A percentile compares a stretch with the other conserved stretches of the same genome.
Evolutionary conservation across 2,888 invertebrate species (phyloP).

Genomic region (Meghimatium bilineatum): DNA sequence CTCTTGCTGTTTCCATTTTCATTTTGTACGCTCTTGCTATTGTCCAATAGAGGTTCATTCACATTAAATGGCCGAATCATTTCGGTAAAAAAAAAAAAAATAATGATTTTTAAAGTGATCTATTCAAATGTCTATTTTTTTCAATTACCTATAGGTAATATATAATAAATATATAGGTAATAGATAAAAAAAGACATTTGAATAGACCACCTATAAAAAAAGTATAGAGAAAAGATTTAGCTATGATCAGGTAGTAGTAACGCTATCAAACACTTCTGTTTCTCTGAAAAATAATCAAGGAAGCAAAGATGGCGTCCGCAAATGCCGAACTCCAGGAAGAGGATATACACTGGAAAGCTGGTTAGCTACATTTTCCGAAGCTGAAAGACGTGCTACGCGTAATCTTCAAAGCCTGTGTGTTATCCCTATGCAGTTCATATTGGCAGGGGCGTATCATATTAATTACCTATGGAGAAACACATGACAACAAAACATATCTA

Average conservation of each 20-base stretch:
- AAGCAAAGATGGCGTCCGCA: not conserved
- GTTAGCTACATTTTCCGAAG: not conserved
- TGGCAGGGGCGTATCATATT: not conserved
- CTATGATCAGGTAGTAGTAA: not conserved
- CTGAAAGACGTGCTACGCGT: not conserved
- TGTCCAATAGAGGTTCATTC: too few species aligned
- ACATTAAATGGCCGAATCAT: too few species aligned
- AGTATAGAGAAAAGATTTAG: not conserved
- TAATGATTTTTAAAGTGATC: too few species aligned
- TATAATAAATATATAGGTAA: too few species aligned
- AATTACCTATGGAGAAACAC: too few species aligned
- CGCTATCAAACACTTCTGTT: not conserved
- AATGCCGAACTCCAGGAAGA: conserved; percentile 22
- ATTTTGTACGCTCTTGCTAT: too few species aligned
- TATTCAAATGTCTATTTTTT: too few species aligned
- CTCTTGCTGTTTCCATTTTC: too few species aligned
- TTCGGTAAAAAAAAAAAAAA: too few species aligned
- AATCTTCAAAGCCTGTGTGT: not conserved
- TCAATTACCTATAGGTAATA: too few species aligned
- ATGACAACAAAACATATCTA: too few species aligned
- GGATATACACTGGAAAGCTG: not conserved
- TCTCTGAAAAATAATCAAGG: not conserved
- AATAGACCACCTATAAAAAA: not conserved
- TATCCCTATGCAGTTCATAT: not conserved
- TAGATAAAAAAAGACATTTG: not conserved